phyloP scores from a whole-genome alignment of 1,140 invertebrate species.

The Mycetomoellerius zeteki region DNA sequence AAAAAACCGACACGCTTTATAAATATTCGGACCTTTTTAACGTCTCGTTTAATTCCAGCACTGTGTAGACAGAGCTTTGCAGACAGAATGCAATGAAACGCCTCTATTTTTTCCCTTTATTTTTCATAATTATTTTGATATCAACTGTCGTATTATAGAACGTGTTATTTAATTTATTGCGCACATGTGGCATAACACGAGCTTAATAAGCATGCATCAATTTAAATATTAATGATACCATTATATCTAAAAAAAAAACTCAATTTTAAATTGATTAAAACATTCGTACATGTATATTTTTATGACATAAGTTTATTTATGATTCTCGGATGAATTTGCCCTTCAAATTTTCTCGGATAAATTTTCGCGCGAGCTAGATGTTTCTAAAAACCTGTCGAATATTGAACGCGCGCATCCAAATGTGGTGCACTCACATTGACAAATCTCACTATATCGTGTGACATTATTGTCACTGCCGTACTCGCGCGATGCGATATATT shows the following conservation, averaged over 20 bases:
- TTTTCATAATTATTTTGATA: conserved; percentile 27
- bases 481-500: background rate
- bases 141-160: background rate
- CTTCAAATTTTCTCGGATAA: background rate
- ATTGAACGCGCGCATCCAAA: background rate
- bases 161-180: conserved; percentile 23
- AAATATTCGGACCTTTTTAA: conserved; percentile 47
- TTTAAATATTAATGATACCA: background rate
- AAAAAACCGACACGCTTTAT: conserved; percentile 36
- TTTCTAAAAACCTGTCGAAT: conserved; percentile 17
- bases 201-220: background rate
- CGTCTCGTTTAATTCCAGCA: conserved; percentile 38
- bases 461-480: conserved; percentile 26
- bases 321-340: background rate
- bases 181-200: background rate
- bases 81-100: background rate
- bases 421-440: background rate
- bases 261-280: background rate
- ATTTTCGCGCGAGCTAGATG: background rate
- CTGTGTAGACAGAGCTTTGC: background rate
- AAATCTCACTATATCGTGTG: conserved; percentile 6
- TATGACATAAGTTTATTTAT: background rate
- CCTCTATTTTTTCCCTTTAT: background rate
- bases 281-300: background rate
- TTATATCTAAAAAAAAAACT: background rate